These are phyloP conservation scores for Tonatia bakeri DNA, from an alignment of 2,113 vertebrate genomes.

Conservation along the genomic window DNA sequence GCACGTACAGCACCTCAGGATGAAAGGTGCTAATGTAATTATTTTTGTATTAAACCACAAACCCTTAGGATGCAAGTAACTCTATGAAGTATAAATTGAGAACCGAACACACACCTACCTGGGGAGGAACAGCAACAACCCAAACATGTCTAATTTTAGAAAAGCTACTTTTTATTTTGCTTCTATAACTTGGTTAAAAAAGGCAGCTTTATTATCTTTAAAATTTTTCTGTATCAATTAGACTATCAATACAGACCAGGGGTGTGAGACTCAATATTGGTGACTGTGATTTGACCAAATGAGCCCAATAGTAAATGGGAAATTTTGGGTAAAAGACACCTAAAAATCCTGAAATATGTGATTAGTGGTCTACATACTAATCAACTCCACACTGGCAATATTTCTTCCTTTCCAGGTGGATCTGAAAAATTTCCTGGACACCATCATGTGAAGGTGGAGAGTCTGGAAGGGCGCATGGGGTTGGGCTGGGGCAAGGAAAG, in stretches of 20 bases:
- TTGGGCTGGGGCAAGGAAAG: not conserved
- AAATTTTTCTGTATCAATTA: conserved; percentile 38
- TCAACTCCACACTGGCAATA: not conserved
- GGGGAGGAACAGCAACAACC: not conserved
- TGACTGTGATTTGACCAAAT: not conserved
- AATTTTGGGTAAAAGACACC: not conserved
- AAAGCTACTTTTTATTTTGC: conserved; percentile 53
- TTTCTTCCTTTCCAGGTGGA: not conserved
- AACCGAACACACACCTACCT: not conserved
- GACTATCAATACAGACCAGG: conserved; percentile 47
- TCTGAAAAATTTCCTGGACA: not conserved
- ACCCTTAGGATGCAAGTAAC: conserved; percentile 28
- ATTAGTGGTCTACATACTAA: not conserved
- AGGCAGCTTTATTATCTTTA: conserved; percentile 22
- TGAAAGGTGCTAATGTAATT: conserved; percentile 44
- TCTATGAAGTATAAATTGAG: conserved; percentile 19
- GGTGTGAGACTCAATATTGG: not conserved
- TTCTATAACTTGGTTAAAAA: conserved; percentile 41
- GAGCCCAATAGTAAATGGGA: not conserved
- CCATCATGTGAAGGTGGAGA: not conserved
- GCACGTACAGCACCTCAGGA: not conserved
- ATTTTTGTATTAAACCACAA: conserved; percentile 46
- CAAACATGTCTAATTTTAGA: conserved; percentile 29
- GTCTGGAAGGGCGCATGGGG: rapidly evolving
- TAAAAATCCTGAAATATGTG: not conserved